Percentiles rank a stretch among this genome's conserved stretches.
Evolutionary conservation across 2,797 vertebrate species (phyloP).

Genomic region (Pristis pectinata): DNA sequence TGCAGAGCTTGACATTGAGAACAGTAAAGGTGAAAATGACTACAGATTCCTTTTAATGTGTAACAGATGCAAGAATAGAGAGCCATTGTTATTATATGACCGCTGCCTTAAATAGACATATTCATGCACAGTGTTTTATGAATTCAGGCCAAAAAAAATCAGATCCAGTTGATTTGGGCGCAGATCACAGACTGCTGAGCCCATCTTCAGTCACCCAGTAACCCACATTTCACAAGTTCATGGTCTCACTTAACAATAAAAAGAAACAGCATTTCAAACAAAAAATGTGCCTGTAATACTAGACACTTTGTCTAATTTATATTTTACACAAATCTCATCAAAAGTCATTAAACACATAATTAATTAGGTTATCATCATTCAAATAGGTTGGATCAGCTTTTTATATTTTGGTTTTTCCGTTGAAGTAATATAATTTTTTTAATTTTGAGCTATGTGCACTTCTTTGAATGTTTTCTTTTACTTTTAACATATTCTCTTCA

Average conservation of each 20-base stretch:
- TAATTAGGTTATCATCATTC: neutral
- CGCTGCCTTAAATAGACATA: neutral
- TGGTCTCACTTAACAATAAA: too few species aligned
- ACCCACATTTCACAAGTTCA: neutral
- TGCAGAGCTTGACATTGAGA: neutral
- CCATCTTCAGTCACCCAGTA: neutral
- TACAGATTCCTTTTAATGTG: neutral
- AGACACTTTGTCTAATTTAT: neutral
- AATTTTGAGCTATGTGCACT: too few species aligned
- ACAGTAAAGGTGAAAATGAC: neutral
- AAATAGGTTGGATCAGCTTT: neutral
- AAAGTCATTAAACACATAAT: neutral
- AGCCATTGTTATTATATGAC: too few species aligned
- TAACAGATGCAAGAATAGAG: neutral
- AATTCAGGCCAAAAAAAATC: neutral
- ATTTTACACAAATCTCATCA: neutral
- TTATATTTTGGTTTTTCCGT: too few species aligned
- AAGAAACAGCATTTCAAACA: neutral
- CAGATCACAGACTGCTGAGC: neutral
- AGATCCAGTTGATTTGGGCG: neutral
- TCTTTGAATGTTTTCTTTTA: too few species aligned
- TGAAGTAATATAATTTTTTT: too few species aligned
- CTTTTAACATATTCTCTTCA: too few species aligned
- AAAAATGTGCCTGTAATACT: neutral
- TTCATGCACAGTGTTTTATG: neutral